phyloP scores from a whole-genome alignment of 2,113 vertebrate species.

The Cyprinodon variegatus region DNA sequence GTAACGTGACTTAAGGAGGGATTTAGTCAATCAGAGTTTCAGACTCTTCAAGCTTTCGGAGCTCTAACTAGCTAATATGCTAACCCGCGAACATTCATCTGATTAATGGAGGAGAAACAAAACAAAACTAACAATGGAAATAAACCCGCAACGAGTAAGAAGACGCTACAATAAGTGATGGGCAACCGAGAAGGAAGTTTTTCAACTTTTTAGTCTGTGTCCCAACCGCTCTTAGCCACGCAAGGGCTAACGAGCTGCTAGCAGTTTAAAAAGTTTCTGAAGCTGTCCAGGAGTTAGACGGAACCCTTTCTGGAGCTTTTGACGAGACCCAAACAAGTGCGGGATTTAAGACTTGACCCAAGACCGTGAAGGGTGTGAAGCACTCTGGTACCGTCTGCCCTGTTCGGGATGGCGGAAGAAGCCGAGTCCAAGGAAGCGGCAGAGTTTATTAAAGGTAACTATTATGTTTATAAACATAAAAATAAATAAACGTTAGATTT shows the following conservation, averaged over 20 bases:
- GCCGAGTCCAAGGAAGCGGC: slow-evolving; percentile 77
- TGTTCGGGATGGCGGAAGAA: slow-evolving; percentile 81
- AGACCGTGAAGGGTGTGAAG: slow-evolving; percentile 61
- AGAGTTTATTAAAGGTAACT: slow-evolving; percentile 77
- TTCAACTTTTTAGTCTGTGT: slow-evolving; percentile 13
- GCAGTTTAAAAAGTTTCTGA: slow-evolving; percentile 43
- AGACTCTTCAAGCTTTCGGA: background rate
- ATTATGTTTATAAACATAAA: background rate
- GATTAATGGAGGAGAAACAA: background rate
- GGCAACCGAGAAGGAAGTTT: slow-evolving; percentile 27
- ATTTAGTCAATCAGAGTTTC: slow-evolving; percentile 47
- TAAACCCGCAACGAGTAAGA: background rate
- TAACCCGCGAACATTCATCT: slow-evolving; percentile 8
- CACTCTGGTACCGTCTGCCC: slow-evolving; percentile 63
- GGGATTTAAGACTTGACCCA: slow-evolving; percentile 38
- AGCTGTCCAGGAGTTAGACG: slow-evolving; percentile 3
- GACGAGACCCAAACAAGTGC: background rate
- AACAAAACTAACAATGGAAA: background rate
- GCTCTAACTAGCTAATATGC: slow-evolving; percentile 37
- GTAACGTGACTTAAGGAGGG: slow-evolving; percentile 64
- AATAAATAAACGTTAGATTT: background rate
- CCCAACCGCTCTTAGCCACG: slow-evolving; percentile 8
- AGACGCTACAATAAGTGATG: slow-evolving; percentile 10
- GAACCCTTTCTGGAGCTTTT: background rate
- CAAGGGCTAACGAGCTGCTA: slow-evolving; percentile 22